phyloP scores from a whole-genome alignment of 92 coral and sea anemone genomes.

The Heliopora coerulea region DNA sequence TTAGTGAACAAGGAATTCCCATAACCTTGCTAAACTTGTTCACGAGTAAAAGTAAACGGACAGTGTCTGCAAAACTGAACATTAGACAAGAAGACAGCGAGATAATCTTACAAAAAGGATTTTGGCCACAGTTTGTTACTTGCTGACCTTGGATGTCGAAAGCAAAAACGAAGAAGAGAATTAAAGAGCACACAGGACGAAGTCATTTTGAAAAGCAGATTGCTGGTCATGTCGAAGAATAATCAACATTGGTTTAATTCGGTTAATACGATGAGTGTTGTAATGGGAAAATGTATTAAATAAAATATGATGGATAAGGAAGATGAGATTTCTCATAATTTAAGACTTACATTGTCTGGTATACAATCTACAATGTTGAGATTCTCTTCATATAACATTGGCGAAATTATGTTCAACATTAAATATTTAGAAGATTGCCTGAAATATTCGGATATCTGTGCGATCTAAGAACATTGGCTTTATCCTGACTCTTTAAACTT shows the following conservation, averaged over 20 bases:
- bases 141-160: not conserved
- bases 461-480: conserved; percentile 12
- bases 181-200: not conserved
- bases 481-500: conserved; percentile 14
- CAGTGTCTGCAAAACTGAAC: conserved; percentile 19
- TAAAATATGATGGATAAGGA: too few species aligned
- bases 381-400: not conserved
- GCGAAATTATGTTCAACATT: not conserved
- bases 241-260: not conserved
- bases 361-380: not conserved
- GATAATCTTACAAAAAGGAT: not conserved
- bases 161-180: not conserved
- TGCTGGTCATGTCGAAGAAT: not conserved
- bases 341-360: too few species aligned
- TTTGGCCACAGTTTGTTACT: conserved; percentile 12
- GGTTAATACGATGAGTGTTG: too few species aligned
- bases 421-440: not conserved
- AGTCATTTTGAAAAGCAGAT: not conserved
- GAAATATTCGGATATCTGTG: conserved; percentile 13
- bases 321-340: too few species aligned
- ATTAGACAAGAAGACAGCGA: not conserved
- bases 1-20: not conserved
- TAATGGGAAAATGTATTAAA: too few species aligned
- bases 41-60: conserved; percentile 16
- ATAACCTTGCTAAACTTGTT: not conserved